A percentile compares a stretch with the other conserved stretches of the same genome.
Conservation (phyloP, 2,797 vertebrate genomes). For the Fringilla coelebs region DNA sequence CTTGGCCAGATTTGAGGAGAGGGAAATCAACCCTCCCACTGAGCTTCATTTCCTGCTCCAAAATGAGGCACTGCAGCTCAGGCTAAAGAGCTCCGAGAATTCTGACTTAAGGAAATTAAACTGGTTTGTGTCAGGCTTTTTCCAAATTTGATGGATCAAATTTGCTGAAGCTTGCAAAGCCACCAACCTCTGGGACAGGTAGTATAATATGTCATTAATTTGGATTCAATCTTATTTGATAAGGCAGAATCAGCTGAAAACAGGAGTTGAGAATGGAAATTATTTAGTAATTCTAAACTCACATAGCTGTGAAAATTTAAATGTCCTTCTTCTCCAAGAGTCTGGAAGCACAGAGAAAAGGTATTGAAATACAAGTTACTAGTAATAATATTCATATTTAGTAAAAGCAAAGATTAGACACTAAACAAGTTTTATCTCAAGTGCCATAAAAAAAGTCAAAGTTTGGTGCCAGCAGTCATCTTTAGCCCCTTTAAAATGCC, state of each 20-base stretch:
- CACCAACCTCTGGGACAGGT: background rate
- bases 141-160: background rate
- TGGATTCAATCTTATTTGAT: background rate
- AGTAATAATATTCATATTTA: background rate
- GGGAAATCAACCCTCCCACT: background rate
- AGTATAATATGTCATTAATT: background rate
- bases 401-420: background rate
- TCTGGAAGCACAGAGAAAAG: background rate
- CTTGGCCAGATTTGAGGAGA: background rate
- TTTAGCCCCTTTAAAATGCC: background rate
- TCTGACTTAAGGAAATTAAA: background rate
- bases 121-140: background rate
- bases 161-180: conserved; percentile 21
- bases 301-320: background rate
- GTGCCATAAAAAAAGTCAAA: background rate
- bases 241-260: background rate
- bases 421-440: background rate
- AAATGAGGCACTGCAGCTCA: background rate
- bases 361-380: background rate
- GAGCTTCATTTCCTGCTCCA: background rate
- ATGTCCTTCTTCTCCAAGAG: background rate
- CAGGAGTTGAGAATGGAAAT: background rate
- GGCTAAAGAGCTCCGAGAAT: background rate
- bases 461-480: background rate
- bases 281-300: background rate